Conservation (phyloP, 2,888 invertebrate species). For the Drosophila greeni region DNA sequence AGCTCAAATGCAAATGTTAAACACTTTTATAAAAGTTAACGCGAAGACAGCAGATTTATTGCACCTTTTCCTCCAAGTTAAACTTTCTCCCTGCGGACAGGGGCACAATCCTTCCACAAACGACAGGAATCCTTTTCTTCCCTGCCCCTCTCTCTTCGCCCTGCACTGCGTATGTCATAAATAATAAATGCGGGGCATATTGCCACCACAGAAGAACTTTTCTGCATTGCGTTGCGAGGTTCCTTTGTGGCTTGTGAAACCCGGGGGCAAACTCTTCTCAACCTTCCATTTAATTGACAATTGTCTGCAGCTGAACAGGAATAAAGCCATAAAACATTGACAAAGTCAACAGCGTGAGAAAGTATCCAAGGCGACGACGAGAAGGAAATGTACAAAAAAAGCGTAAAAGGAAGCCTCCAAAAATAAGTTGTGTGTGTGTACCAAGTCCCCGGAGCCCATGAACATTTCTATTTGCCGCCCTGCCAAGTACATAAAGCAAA, state of each 20-base stretch:
- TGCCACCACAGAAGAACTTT: slow-evolving; percentile 24
- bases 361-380: slow-evolving; percentile 15
- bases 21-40: slow-evolving; percentile 1
- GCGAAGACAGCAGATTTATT: slow-evolving; percentile 17
- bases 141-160: neutral
- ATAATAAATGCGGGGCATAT: slow-evolving; percentile 60
- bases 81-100: slow-evolving; percentile 23
- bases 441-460: slow-evolving; percentile 1
- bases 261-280: slow-evolving; percentile 12
- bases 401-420: slow-evolving; percentile 15
- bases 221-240: slow-evolving; percentile 40
- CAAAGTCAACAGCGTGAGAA: slow-evolving; percentile 52
- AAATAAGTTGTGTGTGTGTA: slow-evolving; percentile 22
- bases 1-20: slow-evolving; percentile 4
- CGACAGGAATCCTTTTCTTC: neutral
- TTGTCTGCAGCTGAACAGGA: slow-evolving; percentile 60
- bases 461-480: slow-evolving; percentile 42
- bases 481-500: slow-evolving; percentile 39
- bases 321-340: slow-evolving; percentile 61
- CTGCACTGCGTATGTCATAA: slow-evolving; percentile 58
- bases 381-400: slow-evolving; percentile 17
- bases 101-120: slow-evolving; percentile 23
- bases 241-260: slow-evolving; percentile 23
- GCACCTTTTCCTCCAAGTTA: slow-evolving; percentile 11
- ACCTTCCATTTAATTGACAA: slow-evolving; percentile 62